A percentile compares a stretch with the other conserved stretches of the same genome.
phyloP scores from a whole-genome alignment of 2,888 invertebrate species.

The Ectemnius continuus region DNA sequence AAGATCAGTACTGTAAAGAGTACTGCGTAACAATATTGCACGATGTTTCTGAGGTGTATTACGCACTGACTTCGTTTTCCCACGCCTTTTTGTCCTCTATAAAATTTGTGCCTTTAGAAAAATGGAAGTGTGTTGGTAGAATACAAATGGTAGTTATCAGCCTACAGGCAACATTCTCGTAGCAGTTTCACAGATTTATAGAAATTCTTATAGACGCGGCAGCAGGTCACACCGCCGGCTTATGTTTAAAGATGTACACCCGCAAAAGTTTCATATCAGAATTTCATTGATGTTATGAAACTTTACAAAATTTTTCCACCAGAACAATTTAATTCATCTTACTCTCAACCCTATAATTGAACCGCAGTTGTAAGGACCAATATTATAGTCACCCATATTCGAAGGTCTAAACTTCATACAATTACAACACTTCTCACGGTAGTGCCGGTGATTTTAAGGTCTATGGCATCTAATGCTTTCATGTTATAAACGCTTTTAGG shows the following conservation, averaged over 20 bases:
- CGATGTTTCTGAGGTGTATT: slow-evolving; percentile 29
- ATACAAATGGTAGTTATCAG: slow-evolving; percentile 57
- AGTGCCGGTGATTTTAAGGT: slow-evolving; percentile 51
- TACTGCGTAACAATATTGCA: slow-evolving; percentile 36
- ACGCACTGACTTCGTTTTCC: slow-evolving; percentile 28
- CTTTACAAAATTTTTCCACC: background rate
- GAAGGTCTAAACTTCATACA: slow-evolving; percentile 31
- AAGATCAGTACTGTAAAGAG: slow-evolving; percentile 29
- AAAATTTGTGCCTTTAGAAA: slow-evolving; percentile 65
- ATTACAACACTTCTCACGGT: slow-evolving; percentile 50
- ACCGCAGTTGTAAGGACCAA: no score
- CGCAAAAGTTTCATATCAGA: no score
- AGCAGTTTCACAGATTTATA: slow-evolving; percentile 47
- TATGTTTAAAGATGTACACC: no score
- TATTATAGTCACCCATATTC: background rate
- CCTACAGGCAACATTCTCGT: slow-evolving; percentile 35
- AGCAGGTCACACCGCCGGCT: background rate
- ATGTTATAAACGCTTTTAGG: slow-evolving; percentile 60
- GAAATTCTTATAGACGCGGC: slow-evolving; percentile 48
- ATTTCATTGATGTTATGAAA: background rate
- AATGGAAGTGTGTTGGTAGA: slow-evolving; percentile 58
- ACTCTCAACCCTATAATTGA: no score
- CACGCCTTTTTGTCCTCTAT: slow-evolving; percentile 43
- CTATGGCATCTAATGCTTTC: slow-evolving; percentile 53
- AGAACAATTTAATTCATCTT: background rate